phyloP scores from a whole-genome alignment of 2,888 invertebrate genomes.

The Cephus nigrinus region DNA sequence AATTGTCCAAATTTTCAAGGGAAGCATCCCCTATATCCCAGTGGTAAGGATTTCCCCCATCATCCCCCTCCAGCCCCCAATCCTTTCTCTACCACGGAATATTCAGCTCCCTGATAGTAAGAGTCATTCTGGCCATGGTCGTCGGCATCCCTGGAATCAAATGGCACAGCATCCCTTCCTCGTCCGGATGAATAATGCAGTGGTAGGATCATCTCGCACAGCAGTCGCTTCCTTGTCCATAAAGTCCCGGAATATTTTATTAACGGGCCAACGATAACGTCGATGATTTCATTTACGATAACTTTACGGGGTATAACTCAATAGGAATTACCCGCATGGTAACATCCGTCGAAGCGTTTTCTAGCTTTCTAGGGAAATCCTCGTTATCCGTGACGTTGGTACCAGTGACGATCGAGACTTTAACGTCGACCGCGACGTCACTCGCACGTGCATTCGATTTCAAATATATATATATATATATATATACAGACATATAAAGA shows the following conservation, averaged over 20 bases:
- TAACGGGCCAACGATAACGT: neutral
- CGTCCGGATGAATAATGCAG: constrained; percentile 2
- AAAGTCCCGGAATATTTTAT: constrained; percentile 5
- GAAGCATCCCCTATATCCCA: neutral
- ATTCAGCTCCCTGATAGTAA: neutral
- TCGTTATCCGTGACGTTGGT: neutral
- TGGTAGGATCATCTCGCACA: neutral
- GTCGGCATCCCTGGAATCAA: neutral
- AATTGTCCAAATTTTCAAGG: neutral
- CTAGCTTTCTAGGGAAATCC: neutral
- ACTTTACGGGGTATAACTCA: neutral
- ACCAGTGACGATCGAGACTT: neutral
- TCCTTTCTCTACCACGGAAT: neutral
- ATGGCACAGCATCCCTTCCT: neutral
- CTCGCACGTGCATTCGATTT: neutral
- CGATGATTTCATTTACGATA: constrained; percentile 5
- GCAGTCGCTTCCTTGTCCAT: constrained; percentile 4
- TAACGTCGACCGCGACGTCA: neutral
- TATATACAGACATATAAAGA: too few relatives aligned
- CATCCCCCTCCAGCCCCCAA: too few relatives aligned
- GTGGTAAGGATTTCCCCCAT: neutral
- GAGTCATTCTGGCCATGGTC: neutral
- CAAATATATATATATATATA: neutral
- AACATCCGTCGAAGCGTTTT: neutral
- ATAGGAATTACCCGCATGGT: neutral